Evolutionary conservation across 2,888 invertebrate species (phyloP), one percentile per base, ranked within the genome.

Genomic region (Sturmia bella): DNA sequence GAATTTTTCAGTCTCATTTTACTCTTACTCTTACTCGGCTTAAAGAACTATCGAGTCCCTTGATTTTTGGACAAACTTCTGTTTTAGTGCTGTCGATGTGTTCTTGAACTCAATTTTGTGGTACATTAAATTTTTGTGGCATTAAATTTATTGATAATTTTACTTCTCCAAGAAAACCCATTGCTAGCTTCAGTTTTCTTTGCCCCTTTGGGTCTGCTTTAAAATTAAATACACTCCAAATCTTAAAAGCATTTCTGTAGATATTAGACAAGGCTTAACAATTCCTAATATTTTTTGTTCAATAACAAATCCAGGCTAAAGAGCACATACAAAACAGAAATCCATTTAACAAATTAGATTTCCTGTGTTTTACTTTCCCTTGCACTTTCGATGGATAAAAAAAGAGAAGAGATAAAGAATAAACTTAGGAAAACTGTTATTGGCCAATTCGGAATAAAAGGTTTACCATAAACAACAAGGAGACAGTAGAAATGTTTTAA

Each of bases 301-400:
- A 9, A 39, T 21, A 39, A 1, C 9, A 39, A 70, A 50, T 50
- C 12, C 13, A 7, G 15, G 4, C 13, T n/a, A 43, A 43, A 11
- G 3, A 24, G n/a, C 56, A 54, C 9, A n/a, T n/a, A 45, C n/a
- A 70, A 21, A 45, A 12, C 48, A 13, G 0, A 50, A 70, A 70
- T 48, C 59, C 70, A 59, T 70, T 70, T 70, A 70, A 39, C 24
- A 70, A 59, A 70, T 70, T 70, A 48, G 11, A 70, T 70, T 70
- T 70, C 59, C 48, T 27, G 39, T 59, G 2, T 41, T 13, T 37
- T 59, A 32, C 39, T 48, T 45, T 57, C 45, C 19, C 45, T 4
- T 15, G n/a, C 17, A 56, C 19, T 41, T 54, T 54, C 0, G 9
- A 43, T 13, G 5, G 1, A 43, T 7, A 19, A 32, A 6, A 48